Conservation (phyloP, 1,140 invertebrate genomes). For the Pteromalus puparum region DNA sequence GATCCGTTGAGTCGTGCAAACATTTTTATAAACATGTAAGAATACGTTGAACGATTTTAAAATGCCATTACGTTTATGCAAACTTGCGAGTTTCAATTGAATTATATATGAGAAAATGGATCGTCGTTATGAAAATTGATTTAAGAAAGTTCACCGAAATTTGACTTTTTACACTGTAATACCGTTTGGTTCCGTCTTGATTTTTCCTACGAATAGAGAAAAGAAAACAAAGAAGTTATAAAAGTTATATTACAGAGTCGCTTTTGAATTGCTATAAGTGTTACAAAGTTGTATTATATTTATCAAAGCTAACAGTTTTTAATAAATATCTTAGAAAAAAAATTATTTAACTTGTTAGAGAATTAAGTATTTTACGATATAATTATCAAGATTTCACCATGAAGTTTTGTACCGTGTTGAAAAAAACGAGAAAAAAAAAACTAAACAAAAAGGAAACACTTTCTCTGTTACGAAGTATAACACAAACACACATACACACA, state of each 20-base stretch:
- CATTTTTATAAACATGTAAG: conserved; percentile 15
- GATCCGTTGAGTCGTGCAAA: neutral
- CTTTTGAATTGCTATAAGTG: conserved; percentile 53
- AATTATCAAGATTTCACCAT: conserved; percentile 46
- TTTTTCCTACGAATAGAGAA: conserved; percentile 22
- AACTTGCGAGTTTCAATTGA: conserved; percentile 22
- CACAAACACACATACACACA: conserved; percentile 10
- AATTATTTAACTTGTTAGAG: conserved; percentile 52
- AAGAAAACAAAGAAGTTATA: conserved; percentile 4
- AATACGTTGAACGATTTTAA: conserved; percentile 34
- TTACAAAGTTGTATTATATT: conserved; percentile 53
- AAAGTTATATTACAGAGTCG: conserved; percentile 41
- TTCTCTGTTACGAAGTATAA: conserved; percentile 18
- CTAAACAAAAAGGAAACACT: conserved; percentile 20
- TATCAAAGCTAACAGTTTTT: conserved; percentile 52
- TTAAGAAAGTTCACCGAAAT: conserved; percentile 9
- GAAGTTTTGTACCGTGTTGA: conserved; percentile 49
- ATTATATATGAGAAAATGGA: conserved; percentile 19
- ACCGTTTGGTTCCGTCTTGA: conserved; percentile 14
- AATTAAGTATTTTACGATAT: conserved; percentile 45
- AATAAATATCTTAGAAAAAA: conserved; percentile 53
- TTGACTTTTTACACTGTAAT: conserved; percentile 29
- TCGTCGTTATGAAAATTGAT: conserved; percentile 33
- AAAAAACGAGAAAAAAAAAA: conserved; percentile 25
- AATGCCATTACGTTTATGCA: conserved; percentile 38